These are phyloP conservation scores for Trachelus stipa DNA, from an alignment of 2,888 invertebrate species.

Conservation along the genomic window DNA sequence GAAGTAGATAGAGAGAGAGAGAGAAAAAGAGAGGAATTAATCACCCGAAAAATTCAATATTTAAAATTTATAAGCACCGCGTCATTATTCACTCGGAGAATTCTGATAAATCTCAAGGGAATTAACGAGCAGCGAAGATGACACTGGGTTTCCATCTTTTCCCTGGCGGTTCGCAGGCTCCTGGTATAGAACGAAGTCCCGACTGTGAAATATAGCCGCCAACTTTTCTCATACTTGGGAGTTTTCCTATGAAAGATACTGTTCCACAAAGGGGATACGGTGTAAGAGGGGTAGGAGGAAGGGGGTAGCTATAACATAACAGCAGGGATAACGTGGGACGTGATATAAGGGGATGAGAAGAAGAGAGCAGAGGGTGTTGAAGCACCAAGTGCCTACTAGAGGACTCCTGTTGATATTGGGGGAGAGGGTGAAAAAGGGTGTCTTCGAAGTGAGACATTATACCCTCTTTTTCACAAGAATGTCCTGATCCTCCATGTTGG, in stretches of 20 bases:
- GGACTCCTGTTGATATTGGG: slow-evolving; percentile 32
- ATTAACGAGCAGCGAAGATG: slow-evolving; percentile 63
- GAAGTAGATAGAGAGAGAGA: neutral
- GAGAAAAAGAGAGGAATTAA: slow-evolving; percentile 19
- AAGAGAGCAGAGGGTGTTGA: slow-evolving; percentile 2
- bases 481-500: neutral
- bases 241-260: slow-evolving; percentile 43
- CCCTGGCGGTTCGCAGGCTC: slow-evolving; percentile 17
- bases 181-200: slow-evolving; percentile 22
- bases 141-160: slow-evolving; percentile 54
- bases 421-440: slow-evolving; percentile 19
- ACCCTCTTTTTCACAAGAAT: slow-evolving; percentile 7
- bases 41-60: slow-evolving; percentile 49
- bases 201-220: slow-evolving; percentile 57
- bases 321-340: slow-evolving; percentile 19
- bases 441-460: slow-evolving; percentile 5
- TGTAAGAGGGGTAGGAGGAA: neutral
- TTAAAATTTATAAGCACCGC: slow-evolving; percentile 52
- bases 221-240: slow-evolving; percentile 61
- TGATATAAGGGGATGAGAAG: neutral
- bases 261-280: slow-evolving; percentile 12
- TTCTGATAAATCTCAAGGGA: slow-evolving; percentile 59
- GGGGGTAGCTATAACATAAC: slow-evolving; percentile 33
- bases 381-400: slow-evolving; percentile 24
- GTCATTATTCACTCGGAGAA: slow-evolving; percentile 55